phyloP scores from a whole-genome alignment of 1,140 invertebrate species.

The Phymastichus coffea region DNA sequence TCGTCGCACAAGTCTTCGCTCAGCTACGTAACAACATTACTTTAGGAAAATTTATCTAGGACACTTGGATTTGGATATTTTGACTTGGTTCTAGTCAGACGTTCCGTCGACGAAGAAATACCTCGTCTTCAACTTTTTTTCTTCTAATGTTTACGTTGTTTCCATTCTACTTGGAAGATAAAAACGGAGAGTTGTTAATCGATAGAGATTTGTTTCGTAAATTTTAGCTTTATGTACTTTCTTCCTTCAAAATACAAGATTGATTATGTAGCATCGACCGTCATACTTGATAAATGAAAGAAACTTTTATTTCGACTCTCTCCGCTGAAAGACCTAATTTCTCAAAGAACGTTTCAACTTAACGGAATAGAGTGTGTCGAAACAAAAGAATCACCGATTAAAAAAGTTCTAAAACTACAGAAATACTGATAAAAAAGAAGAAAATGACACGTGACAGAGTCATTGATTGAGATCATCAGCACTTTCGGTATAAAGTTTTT shows the following conservation, averaged over 20 bases:
- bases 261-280: too few species aligned
- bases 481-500: slow-evolving; percentile 18
- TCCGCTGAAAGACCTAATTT: too few species aligned
- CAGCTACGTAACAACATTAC: slow-evolving; percentile 14
- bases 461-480: slow-evolving; percentile 13
- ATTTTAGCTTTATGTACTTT: background rate
- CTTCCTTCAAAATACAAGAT: too few species aligned
- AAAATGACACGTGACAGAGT: too few species aligned
- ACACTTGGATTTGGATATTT: slow-evolving; percentile 20
- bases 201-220: background rate
- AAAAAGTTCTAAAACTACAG: slow-evolving; percentile 3
- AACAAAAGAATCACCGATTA: background rate
- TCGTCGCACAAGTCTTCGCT: slow-evolving; percentile 25
- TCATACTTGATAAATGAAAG: too few species aligned
- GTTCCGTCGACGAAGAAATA: background rate
- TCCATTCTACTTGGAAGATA: background rate
- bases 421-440: too few species aligned
- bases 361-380: too few species aligned
- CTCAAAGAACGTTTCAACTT: too few species aligned
- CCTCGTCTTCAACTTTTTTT: background rate
- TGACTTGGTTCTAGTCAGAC: background rate
- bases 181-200: background rate
- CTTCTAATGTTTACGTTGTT: background rate
- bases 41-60: slow-evolving; percentile 14
- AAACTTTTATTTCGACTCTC: too few species aligned